A percentile compares a stretch with the other conserved stretches of the same genome.
Conservation (phyloP, 2,113 vertebrate genomes). For the Centropristis striata region DNA sequence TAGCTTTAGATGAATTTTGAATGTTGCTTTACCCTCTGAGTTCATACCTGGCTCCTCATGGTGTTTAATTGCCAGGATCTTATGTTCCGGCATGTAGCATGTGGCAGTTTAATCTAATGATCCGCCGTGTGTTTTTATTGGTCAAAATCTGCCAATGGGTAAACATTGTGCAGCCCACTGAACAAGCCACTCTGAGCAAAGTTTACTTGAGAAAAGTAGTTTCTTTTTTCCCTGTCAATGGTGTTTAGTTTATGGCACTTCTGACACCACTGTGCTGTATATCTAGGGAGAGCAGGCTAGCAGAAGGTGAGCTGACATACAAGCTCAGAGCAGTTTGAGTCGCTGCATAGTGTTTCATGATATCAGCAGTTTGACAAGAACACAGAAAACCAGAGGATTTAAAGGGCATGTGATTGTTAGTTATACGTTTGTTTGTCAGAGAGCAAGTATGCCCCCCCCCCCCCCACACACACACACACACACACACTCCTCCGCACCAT, state of each 20-base stretch:
- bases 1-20: conserved; percentile 63
- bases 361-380: conserved; percentile 61
- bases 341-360: conserved; percentile 20
- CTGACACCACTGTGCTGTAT: conserved; percentile 30
- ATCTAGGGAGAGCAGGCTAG: conserved; percentile 52
- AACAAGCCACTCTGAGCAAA: neutral
- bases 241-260: conserved; percentile 28
- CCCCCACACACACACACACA: conserved; percentile 3
- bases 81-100: neutral
- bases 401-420: conserved; percentile 52
- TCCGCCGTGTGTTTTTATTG: conserved; percentile 33
- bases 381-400: conserved; percentile 40
- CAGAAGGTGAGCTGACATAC: conserved; percentile 35
- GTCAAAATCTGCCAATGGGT: neutral
- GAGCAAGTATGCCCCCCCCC: neutral
- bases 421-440: conserved; percentile 40
- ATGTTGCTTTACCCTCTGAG: conserved; percentile 51
- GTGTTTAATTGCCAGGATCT: conserved; percentile 33
- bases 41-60: conserved; percentile 34
- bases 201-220: conserved; percentile 17
- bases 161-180: neutral
- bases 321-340: conserved; percentile 31
- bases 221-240: conserved; percentile 8
- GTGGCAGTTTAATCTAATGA: conserved; percentile 11
- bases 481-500: conserved; percentile 33